These are phyloP conservation scores for Ornithorhynchus anatinus DNA, from an alignment of 2,113 vertebrate genomes.

Conservation along the genomic window DNA sequence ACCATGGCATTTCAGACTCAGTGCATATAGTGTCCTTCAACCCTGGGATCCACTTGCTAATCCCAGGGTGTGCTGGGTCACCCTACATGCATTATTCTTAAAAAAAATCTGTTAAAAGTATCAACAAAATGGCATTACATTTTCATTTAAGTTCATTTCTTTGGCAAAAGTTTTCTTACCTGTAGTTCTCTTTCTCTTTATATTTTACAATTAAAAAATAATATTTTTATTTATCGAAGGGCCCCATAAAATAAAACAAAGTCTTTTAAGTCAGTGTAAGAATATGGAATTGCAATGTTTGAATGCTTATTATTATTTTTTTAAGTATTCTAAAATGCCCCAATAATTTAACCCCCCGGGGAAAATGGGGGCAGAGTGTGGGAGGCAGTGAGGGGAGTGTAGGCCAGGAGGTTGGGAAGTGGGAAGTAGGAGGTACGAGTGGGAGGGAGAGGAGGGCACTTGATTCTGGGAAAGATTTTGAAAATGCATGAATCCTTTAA, in stretches of 20 bases:
- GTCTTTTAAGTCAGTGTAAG: conserved; percentile 28
- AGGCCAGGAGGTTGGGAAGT: too few species aligned
- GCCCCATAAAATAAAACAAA: too few species aligned
- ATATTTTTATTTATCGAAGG: not conserved
- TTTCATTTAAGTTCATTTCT: too few species aligned
- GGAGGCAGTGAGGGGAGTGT: too few species aligned
- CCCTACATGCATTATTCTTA: conserved; percentile 24
- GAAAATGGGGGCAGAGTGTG: not conserved
- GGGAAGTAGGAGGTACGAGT: too few species aligned
- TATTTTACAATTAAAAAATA: too few species aligned
- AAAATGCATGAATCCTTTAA: conserved; percentile 14
- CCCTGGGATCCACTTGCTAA: not conserved
- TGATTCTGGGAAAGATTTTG: conserved; percentile 20
- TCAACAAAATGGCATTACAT: conserved; percentile 20
- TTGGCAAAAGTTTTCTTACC: conserved; percentile 6
- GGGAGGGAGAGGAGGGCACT: not conserved
- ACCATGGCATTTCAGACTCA: not conserved
- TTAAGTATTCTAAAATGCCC: conserved; percentile 46
- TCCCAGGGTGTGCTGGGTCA: conserved; percentile 5
- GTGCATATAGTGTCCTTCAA: not conserved
- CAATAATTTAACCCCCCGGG: conserved; percentile 51
- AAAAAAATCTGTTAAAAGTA: conserved; percentile 1
- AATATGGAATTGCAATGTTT: conserved; percentile 52
- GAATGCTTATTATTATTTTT: conserved; percentile 52
- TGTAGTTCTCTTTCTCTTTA: conserved; percentile 54